A percentile compares a stretch with the other conserved stretches of the same genome.
Conservation (phyloP, 2,113 vertebrate species). For the Pyxicephalus adspersus region DNA sequence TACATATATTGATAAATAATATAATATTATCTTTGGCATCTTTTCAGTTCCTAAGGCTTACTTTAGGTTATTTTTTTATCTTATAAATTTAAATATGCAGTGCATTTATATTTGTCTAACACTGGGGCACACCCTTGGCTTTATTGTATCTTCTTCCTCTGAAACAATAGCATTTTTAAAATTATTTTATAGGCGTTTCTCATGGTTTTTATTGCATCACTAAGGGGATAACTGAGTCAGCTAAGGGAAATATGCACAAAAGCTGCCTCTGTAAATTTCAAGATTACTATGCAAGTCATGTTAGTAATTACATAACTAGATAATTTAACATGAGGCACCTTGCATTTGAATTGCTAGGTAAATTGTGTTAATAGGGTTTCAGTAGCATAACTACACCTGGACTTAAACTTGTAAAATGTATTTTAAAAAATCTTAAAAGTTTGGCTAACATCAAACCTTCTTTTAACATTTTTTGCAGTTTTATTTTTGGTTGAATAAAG, state of each 20-base stretch:
- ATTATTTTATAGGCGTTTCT: background rate
- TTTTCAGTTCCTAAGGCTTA: no score
- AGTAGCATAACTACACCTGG: no score
- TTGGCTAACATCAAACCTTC: no score
- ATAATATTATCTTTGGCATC: no score
- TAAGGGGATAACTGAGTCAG: background rate
- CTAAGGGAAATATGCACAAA: background rate
- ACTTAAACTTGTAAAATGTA: no score
- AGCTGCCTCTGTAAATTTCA: background rate
- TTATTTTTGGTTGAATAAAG: no score
- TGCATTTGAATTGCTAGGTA: background rate
- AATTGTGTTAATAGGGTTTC: background rate
- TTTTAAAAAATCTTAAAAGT: no score
- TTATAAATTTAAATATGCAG: background rate
- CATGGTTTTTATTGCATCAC: background rate
- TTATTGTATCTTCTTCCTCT: background rate
- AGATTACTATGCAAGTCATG: background rate
- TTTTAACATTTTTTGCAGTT: no score
- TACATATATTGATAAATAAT: no score
- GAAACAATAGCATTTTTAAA: background rate
- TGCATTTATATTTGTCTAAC: background rate
- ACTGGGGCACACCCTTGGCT: constrained; percentile 11
- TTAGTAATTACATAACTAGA: background rate
- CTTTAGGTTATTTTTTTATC: no score
- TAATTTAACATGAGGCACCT: background rate